phyloP scores from a whole-genome alignment of 2,113 vertebrate species.

The Enhydra lutris region DNA sequence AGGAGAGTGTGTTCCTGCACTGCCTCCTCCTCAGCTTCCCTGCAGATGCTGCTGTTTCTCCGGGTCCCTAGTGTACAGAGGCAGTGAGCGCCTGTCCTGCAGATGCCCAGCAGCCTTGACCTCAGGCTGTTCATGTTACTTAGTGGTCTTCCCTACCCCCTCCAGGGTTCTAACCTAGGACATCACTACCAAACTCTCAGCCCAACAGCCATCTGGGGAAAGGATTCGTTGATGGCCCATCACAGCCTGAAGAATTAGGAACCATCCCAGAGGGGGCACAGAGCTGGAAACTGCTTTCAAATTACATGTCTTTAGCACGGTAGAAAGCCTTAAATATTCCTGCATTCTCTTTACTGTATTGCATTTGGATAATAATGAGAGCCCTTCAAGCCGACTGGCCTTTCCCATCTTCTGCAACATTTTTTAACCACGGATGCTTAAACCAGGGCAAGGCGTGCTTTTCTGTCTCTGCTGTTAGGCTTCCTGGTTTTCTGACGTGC shows the following conservation, averaged over 20 bases:
- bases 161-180: neutral
- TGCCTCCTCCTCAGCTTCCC: neutral
- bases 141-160: neutral
- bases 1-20: neutral
- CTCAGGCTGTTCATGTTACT: neutral
- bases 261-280: neutral
- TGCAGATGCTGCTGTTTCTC: neutral
- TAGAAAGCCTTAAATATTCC: neutral
- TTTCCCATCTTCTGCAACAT: neutral
- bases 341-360: neutral
- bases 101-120: neutral
- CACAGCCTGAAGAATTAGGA: neutral
- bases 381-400: neutral
- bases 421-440: neutral
- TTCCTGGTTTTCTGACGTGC: neutral
- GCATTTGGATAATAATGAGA: neutral
- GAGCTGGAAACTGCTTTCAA: neutral
- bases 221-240: neutral
- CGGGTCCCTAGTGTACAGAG: neutral
- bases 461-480: neutral
- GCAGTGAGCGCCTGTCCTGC: neutral
- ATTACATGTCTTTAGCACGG: neutral
- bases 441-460: neutral
- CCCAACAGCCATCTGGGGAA: neutral
- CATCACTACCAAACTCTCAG: neutral